These are phyloP conservation scores for Volucella inanis DNA, from an alignment of 2,888 invertebrate genomes.

Conservation along the genomic window DNA sequence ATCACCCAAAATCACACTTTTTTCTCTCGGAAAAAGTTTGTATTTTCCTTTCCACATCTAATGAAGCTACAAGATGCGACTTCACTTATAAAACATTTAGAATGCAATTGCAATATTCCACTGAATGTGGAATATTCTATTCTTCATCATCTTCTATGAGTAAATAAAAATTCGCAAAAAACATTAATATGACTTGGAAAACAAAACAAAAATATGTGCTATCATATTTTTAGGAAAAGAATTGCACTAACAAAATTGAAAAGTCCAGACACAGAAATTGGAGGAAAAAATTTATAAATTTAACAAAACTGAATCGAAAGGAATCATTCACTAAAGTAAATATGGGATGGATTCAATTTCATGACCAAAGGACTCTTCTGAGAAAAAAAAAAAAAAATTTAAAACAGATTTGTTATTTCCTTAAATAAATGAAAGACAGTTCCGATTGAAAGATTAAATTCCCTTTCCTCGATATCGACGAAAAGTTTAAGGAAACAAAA, in stretches of 20 bases:
- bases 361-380: not conserved
- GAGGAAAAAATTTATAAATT: not conserved
- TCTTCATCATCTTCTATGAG: no score
- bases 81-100: no score
- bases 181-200: not conserved
- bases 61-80: no score
- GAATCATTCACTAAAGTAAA: slow-evolving; percentile 14
- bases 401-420: slow-evolving; percentile 43
- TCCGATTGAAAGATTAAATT: slow-evolving; percentile 45
- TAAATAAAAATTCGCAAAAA: no score
- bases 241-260: slow-evolving; percentile 16
- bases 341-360: slow-evolving; percentile 32
- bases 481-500: slow-evolving; percentile 12
- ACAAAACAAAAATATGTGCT: not conserved
- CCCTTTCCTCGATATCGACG: slow-evolving; percentile 10
- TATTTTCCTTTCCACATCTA: no score
- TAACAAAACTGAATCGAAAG: slow-evolving; percentile 9
- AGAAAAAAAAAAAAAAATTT: not conserved
- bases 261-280: not conserved
- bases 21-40: no score
- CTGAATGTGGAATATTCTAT: no score
- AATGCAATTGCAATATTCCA: no score
- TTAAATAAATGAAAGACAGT: slow-evolving; percentile 22
- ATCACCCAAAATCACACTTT: no score
- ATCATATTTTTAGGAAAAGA: not conserved